Evolutionary conservation across 2,797 vertebrate genomes (phyloP).

Genomic region (Ctenosaura bakeri): DNA sequence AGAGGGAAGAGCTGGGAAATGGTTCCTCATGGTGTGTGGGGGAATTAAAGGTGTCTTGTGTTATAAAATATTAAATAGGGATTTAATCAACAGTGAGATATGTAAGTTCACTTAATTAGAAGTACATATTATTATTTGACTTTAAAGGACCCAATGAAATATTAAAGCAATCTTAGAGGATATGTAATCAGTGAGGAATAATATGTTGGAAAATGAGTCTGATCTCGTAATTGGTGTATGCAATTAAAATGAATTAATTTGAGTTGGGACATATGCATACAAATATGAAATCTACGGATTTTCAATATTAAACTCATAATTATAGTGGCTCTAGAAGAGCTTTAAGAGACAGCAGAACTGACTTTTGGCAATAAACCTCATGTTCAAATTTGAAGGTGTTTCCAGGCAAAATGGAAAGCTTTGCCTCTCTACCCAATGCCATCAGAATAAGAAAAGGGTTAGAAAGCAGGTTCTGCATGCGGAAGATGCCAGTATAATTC

Average conservation of each 20-base stretch:
- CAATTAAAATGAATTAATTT: constrained; percentile 87
- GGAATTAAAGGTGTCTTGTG: constrained; percentile 75
- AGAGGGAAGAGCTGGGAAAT: constrained; percentile 49
- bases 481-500: neutral
- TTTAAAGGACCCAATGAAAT: constrained; percentile 83
- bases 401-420: neutral
- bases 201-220: constrained; percentile 81
- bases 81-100: constrained; percentile 82
- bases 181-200: constrained; percentile 83
- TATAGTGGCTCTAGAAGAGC: constrained; percentile 71
- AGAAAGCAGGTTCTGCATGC: neutral
- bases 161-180: constrained; percentile 83
- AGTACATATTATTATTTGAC: constrained; percentile 85
- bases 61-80: constrained; percentile 82
- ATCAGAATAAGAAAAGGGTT: neutral
- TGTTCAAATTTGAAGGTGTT: constrained; percentile 43
- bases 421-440: neutral
- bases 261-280: constrained; percentile 80
- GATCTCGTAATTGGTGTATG: constrained; percentile 83
- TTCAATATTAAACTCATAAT: constrained; percentile 83
- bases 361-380: constrained; percentile 56
- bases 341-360: constrained; percentile 63
- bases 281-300: constrained; percentile 83
- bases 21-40: constrained; percentile 52
- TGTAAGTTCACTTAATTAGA: constrained; percentile 82